phyloP scores from a whole-genome alignment of 2,888 invertebrate genomes.

The Microctonus hyperodae region DNA sequence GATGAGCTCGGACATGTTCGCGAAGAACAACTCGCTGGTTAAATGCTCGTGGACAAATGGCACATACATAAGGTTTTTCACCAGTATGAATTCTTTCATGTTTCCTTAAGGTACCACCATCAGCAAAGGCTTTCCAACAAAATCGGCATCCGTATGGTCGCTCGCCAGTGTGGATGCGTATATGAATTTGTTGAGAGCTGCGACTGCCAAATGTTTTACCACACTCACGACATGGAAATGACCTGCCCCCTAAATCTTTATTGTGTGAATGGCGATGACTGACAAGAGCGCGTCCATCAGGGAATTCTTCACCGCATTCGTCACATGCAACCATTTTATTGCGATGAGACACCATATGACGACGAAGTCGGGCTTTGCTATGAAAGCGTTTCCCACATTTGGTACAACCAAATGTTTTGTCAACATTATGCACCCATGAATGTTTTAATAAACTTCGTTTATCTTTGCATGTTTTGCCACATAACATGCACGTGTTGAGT shows the following conservation, averaged over 20 bases:
- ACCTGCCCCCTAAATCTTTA: slow-evolving; percentile 67
- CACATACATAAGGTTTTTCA: slow-evolving; percentile 87
- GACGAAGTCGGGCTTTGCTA: slow-evolving; percentile 69
- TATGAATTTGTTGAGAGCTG: slow-evolving; percentile 86
- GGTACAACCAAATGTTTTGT: slow-evolving; percentile 71
- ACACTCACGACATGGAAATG: slow-evolving; percentile 84
- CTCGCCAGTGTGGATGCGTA: slow-evolving; percentile 85
- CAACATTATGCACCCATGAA: slow-evolving; percentile 74
- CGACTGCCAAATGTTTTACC: slow-evolving; percentile 87
- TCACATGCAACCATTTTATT: slow-evolving; percentile 76
- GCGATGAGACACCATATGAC: slow-evolving; percentile 76
- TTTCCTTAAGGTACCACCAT: slow-evolving; percentile 84
- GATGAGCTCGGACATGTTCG: slow-evolving; percentile 86
- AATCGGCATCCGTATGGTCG: slow-evolving; percentile 84
- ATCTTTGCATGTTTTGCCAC: slow-evolving; percentile 75
- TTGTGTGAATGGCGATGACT: slow-evolving; percentile 75
- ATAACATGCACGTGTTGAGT: slow-evolving; percentile 72
- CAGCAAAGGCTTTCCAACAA: slow-evolving; percentile 90
- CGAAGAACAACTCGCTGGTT: slow-evolving; percentile 86
- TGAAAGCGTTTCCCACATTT: slow-evolving; percentile 77
- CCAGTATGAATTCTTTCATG: slow-evolving; percentile 88
- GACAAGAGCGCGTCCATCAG: slow-evolving; percentile 73
- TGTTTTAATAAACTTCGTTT: slow-evolving; percentile 73
- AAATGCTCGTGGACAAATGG: slow-evolving; percentile 86
- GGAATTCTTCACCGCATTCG: slow-evolving; percentile 75